These are phyloP conservation scores for Beris chalybata DNA, from an alignment of 2,888 invertebrate genomes.

Conservation along the genomic window DNA sequence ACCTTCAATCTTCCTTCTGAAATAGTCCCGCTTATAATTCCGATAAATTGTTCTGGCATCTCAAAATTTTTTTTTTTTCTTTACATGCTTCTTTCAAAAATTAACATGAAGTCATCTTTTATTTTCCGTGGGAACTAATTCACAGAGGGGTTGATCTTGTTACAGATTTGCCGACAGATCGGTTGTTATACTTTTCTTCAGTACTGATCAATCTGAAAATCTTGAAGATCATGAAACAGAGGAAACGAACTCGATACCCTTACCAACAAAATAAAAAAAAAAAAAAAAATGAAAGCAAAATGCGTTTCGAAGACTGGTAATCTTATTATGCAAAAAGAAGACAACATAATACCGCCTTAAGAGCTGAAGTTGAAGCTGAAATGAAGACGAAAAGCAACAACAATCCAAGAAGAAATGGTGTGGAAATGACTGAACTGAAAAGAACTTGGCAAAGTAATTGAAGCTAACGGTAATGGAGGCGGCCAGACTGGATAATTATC, in stretches of 20 bases:
- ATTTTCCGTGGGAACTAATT: conserved; percentile 21
- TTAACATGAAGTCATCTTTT: conserved; percentile 17
- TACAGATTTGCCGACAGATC: conserved; percentile 21
- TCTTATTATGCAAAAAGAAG: conserved; percentile 14
- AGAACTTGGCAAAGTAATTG: conserved; percentile 6
- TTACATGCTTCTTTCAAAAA: too few relatives aligned
- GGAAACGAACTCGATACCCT: conserved; percentile 1
- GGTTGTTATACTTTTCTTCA: background rate
- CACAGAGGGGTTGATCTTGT: conserved; percentile 15
- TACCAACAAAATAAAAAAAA: too few relatives aligned
- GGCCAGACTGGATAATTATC: background rate
- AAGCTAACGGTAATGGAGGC: conserved; percentile 5
- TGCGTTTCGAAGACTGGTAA: background rate
- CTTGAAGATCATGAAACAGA: conserved; percentile 7
- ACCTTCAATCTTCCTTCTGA: too few relatives aligned
- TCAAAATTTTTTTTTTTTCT: too few relatives aligned
- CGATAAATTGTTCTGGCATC: too few relatives aligned
- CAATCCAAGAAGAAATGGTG: background rate
- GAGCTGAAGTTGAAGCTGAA: background rate
- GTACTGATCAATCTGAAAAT: background rate
- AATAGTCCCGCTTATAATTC: too few relatives aligned
- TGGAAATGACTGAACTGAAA: background rate
- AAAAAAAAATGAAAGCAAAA: background rate
- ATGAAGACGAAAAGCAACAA: background rate
- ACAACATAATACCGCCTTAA: background rate